Percentiles rank a stretch among this genome's conserved stretches.
Evolutionary conservation across 2,113 vertebrate genomes (phyloP).

Genomic region (Amphiprion ocellaris): DNA sequence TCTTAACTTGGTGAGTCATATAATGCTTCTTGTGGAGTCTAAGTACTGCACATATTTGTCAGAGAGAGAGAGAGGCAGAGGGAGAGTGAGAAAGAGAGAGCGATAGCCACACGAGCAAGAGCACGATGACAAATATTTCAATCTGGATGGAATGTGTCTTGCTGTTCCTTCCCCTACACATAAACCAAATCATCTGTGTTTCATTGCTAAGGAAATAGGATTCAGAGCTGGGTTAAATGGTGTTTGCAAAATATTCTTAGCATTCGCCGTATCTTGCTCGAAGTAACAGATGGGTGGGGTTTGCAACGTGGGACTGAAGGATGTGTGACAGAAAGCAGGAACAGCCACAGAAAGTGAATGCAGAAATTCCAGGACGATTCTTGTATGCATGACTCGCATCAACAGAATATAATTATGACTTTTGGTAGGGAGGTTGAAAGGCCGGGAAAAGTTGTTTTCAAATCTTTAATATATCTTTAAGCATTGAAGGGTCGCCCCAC

Average conservation of each 20-base stretch:
- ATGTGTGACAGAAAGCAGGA: neutral
- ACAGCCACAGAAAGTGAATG: neutral
- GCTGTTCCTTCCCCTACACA: constrained; percentile 34
- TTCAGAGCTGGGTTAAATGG: constrained; percentile 46
- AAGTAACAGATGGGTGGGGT: constrained; percentile 56
- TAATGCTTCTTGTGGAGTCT: constrained; percentile 49
- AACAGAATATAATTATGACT: neutral
- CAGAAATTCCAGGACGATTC: neutral
- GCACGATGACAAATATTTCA: constrained; percentile 66
- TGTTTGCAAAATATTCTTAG: constrained; percentile 56
- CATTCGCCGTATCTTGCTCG: constrained; percentile 17
- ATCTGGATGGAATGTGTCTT: constrained; percentile 55
- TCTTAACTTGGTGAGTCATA: constrained; percentile 67
- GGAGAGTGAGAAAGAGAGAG: constrained; percentile 9
- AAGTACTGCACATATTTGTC: constrained; percentile 56
- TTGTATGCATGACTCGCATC: neutral
- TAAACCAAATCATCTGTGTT: constrained; percentile 66
- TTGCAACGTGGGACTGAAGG: neutral
- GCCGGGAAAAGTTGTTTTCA: no score
- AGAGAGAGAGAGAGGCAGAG: constrained; percentile 34
- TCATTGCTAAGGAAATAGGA: constrained; percentile 29
- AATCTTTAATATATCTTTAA: no score
- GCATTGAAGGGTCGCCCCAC: no score
- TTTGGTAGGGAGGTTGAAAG: neutral
- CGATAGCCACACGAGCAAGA: constrained; percentile 29